Base-by-base conservation (phyloP, 2,113 vertebrate species). In the Macquaria ambigua region DNA sequence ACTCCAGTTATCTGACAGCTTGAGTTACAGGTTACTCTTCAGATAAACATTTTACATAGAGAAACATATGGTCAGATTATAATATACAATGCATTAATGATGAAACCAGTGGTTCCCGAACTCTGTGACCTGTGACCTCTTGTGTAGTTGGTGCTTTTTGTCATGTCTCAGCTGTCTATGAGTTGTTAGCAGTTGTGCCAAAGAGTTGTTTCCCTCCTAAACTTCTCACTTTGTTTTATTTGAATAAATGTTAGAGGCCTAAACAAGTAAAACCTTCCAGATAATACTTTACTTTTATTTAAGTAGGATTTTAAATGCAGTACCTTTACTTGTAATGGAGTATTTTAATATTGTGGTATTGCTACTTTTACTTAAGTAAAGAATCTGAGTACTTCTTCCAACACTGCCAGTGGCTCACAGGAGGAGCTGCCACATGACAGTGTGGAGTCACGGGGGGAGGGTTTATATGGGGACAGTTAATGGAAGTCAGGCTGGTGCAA, bases 401-500 rank as follows among this genome's bases (percentile, higher is more conserved):
- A 20, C 18, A 58, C 21, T n/a, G 34, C 2, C 16, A 31, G 21
- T 34, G 58, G 83, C 63, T 85, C 61, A 70, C 58, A 79, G 81
- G 52, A 81, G 66, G 58, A 83, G 70, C 34, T 8, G 6, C n/a
- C 39, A 71, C 77, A 53, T 56, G 64, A 41, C 37, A 39, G 53
- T 18, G 39, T 61, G 53, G 63, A 81, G 77, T 79, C 71, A 76
- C n/a, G 28, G 56, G 69, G 68, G 62, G 55, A 59, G 82, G 34
- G 34, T 34, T 80, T 41, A 75, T 56, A 56, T 39, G 75, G 70
- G 82, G 23, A 78, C 76, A 83, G 62, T 79, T 84, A 85, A 91
- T 87, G 79, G 41, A 55, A 86, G 75, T 73, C 75, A 68, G 80
- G 59, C 76, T 89, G 80, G 75, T 87, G 81, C 86, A 90, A 46